These are phyloP conservation scores for Orbicella faveolata DNA, from an alignment of 64 coral and sea anemone genomes.

Conservation along the genomic window DNA sequence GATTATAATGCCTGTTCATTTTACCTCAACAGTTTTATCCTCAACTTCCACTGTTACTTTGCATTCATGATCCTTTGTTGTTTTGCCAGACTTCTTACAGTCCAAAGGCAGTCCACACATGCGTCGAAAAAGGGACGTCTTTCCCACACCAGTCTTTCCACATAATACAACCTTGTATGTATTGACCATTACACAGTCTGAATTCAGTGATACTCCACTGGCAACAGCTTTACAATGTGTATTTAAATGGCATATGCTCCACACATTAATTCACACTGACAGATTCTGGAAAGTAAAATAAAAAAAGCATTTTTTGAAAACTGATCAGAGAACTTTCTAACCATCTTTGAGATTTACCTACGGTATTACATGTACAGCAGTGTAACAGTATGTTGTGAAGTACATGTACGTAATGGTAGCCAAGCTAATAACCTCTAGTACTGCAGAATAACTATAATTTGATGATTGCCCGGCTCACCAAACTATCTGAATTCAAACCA, in stretches of 20 bases:
- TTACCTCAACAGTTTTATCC: conserved; percentile 1
- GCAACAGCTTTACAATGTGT: neutral
- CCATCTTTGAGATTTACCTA: too few relatives aligned
- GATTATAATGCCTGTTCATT: neutral
- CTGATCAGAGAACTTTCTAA: too few relatives aligned
- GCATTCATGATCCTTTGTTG: conserved; percentile 4
- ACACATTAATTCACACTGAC: neutral
- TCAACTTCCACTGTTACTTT: neutral
- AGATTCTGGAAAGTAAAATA: too few relatives aligned
- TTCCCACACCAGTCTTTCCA: conserved; percentile 90
- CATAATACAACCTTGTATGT: conserved; percentile 81
- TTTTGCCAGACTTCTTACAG: neutral
- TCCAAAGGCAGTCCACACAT: conserved; percentile 2
- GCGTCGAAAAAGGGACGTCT: conserved; percentile 74
- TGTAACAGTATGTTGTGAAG: too few relatives aligned
- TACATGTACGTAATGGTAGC: too few relatives aligned
- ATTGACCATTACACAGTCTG: conserved; percentile 4
- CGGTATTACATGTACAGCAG: too few relatives aligned
- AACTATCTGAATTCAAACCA: too few relatives aligned
- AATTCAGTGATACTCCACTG: neutral
- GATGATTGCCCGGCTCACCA: too few relatives aligned
- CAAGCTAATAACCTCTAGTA: too few relatives aligned
- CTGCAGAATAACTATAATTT: too few relatives aligned
- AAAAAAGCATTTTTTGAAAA: too few relatives aligned
- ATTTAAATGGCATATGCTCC: too few relatives aligned